Base-by-base conservation (phyloP, 2,797 vertebrate genomes). In the Philypnodon macrostomus region DNA sequence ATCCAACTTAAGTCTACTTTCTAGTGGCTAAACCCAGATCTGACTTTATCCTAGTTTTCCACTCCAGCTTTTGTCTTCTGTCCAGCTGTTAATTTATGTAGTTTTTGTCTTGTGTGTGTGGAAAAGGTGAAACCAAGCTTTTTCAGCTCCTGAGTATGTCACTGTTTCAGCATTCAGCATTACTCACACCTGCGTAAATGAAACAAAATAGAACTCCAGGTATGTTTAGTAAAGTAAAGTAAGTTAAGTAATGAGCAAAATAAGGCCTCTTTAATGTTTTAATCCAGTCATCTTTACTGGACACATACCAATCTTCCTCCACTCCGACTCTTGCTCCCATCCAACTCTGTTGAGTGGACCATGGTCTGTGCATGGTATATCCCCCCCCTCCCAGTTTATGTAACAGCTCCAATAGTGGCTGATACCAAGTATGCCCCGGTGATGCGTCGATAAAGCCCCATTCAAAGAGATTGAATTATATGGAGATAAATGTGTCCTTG, bases 401-500 rank as follows among this genome's bases (percentile, higher is more conserved):
- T 80, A 82, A 86, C 83, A 65, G 54, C 83, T 64, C 58, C 75
- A 65, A 83, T 80, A 75, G 85, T 72, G 79, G 73, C 67, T 50
- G 61, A 65, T 75, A 78, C 74, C 76, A 81, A 76, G 69, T 79
- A 82, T 73, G 65, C 76, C 77, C 73, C 79, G 65, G 15, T 73
- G 67, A 81, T 78, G 67, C 64, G 51, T 73, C 64, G 81, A 88
- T 89, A 87, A 89, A 84, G 78, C 78, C 60, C 75, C 74, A 79
- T 89, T 85, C 77, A 87, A 87, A 80, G 69, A 77, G 80, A 89
- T 88, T 87, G 86, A 88, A 85, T 90, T 90, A 89, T 87, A 83
- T 80, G 66, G 77, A 89, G 84, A 90, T 90, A 88, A 89, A 87
- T 80, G 58, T 84, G 83, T 88, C 90, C 88, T 91, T 89, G 84